Evolutionary conservation across 2,888 invertebrate species (phyloP), one percentile per base, ranked within the genome.

Genomic region (Myathropa florea): DNA sequence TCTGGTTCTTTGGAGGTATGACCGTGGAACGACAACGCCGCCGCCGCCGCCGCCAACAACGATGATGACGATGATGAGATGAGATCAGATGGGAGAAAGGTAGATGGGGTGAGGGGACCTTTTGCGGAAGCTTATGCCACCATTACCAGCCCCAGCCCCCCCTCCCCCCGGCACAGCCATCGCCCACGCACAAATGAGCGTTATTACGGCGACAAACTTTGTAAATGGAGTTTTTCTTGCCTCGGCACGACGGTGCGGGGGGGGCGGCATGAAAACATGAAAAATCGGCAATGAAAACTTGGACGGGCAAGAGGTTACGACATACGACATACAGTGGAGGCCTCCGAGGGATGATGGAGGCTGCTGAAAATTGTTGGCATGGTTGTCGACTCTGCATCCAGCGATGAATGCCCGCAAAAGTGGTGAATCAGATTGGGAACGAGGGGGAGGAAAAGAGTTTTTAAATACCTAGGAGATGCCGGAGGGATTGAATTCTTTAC

Each of bases 121-220:
- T 83, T 78, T 83, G 78, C 83, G 75, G 86, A 86, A 83, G 83
- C 86, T 86, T 86, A 78, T 83, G 78, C 82, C 75, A 67, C 70
- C 78, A 75, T 83, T 86, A 83, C 70, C n/a, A n/a, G n/a, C 14
- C 72, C 68, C 81, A 53, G n/a, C n/a, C 63, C 30, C 53, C 67
- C 21, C 1, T 57, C 4, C 26, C 39, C 10, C 12, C 26, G n/a
- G 23, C 18, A 36, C 23, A 60, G 60, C 39, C 75, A 76, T 75
- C 64, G 57, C 60, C 61, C 59, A 85, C 72, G 60, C 81, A 71
- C 61, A 86, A 79, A 83, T 83, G 71, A 75, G 75, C 33, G 65
- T 60, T 83, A 75, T 79, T 79, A 80, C 23, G 82, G 78, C 57
- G 78, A 83, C 70, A 86, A 70, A 83, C 60, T 71, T 78, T 24